Evolutionary conservation across 2,113 vertebrate species (phyloP), one percentile per base, ranked within the genome.

Genomic region (Machaerirhynchus nigripectus): DNA sequence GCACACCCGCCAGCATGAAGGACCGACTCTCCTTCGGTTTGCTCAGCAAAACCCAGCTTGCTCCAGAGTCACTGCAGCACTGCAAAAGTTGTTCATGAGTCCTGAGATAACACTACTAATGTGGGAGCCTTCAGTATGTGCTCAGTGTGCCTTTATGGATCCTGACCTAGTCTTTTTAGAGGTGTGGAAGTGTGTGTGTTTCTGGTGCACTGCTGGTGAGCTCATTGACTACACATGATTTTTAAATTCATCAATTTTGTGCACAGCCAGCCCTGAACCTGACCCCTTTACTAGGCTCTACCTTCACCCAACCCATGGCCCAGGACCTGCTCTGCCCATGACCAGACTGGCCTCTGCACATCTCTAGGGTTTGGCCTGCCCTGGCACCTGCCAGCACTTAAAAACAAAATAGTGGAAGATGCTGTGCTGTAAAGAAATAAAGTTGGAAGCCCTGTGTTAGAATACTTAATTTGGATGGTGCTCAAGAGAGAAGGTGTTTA

Each of bases 301-400:
- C 13, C 16, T 4, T 3, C 22, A 60, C 5, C 2, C 1, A 6
- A 6, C 11, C 35, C 7, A 11, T 12, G 14, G 42, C 16, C 30
- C 28, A 84, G 37, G n/a, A 87, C 7, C 21, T 69, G 11, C 20
- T 64, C 18, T 65, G 27, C 31, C 26, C 1, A 3, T 3, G 2
- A 21, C 39, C 0, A 0, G 9, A 11, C n/a, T 49, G 40, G 5
- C 31, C 26, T 60, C 39, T 64, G 28, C 44, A 18, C 6, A 4
- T 52, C 33, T 59, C 31, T 35, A 22, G 3, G 9, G 7, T 19
- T 33, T 35, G 9, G 7, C 50, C 55, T 87, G 22, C 28, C 19
- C 33, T 50, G 39, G 12, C 23, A 46, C 13, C 33, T 33, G 8
- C 22, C 37, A 52, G 27, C 44, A 31, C 17, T 22, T 42, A 35